Evolutionary conservation across 2,888 invertebrate species (phyloP), one percentile per base, ranked within the genome.

Genomic region (Ophonus ardosiacus): DNA sequence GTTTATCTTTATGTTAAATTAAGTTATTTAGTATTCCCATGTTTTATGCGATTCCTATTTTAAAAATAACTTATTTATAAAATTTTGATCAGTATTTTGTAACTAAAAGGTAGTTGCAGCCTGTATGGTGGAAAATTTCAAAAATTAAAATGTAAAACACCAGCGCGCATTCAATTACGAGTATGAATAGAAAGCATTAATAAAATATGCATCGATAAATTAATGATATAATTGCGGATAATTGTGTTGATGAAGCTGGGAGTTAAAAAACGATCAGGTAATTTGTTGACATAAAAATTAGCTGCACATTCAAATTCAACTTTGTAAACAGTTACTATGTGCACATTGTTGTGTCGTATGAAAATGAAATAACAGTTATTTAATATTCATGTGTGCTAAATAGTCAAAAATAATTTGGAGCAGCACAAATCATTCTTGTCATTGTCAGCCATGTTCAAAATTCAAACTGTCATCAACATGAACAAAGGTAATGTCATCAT

Each of bases 401-500:
- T 76, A 84, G 84, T 78, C 43, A 63, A 84, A 84, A 84, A 84
- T 84, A 84, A 84, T 84, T 84, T 17, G 31, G 24, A 31, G 31
- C 31, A 38, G 56, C 78, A 84, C 84, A 84, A 84, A 84, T 84
- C 84, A 84, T 78, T 84, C 84, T 51, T 84, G 84, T 84, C 84
- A 84, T 84, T 84, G 84, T 84, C 84, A 84, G 84, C 84, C 84
- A 78, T 78, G 78, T 78, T 78, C 71, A 59, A 59, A 84, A 76
- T 74, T 76, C 43, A 57, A 80, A 80, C 59, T 80, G 80, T 80
- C 80, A 80, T 80, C 80, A 80, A 61, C 80, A 80, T 63, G 78
- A 65, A 84, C 84, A 84, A 84, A 84, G 84, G 84, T 84, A 84
- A 84, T 84, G 84, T 84, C 84, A 84, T 84, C 63, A 78, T 84